Base-by-base conservation (phyloP, 1,140 invertebrate genomes). In the Aethina tumida region DNA sequence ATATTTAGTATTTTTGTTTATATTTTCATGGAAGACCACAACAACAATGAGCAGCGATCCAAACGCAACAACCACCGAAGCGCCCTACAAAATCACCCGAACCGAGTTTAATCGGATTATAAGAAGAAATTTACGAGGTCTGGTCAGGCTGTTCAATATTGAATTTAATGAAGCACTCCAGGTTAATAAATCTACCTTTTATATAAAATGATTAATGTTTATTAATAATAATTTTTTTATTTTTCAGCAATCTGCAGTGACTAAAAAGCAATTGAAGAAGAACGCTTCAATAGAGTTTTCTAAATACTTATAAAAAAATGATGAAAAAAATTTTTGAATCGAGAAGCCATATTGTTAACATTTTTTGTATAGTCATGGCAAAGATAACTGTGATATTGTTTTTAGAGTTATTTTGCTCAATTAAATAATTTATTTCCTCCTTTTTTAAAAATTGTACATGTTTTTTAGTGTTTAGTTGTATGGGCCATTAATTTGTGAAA, bases 141-240 rank as follows among this genome's bases (percentile, higher is more conserved):
- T 71, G 2, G 48, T 64, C 3, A 45, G 62, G 33, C 46, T 71
- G 0, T 71, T 67, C 26, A 68, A 69, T 24, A 59, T 70, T 20
- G 69, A 71, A 40, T 64, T 67, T 56, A 47, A 52, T n/a, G 65
- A 69, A 37, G 68, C 69, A 5, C 31, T 67, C 5, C 63, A 65
- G 42, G 68, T 71, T 49, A 62, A 58, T 35, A 31, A 35, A 37
- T 2, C n/a, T 26, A 5, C 14, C n/a, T 26, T 10, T 26, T 2
- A 26, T 26, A 26, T 26, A 5, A 24, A 24, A 22, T 12, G 4
- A 24, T 22, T 5, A 24, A 20, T 4, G 12, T 14, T 1, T 7
- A 29, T 9, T 2, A 7, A 9, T 38, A 17, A 26, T 12, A 33
- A 5, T 14, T 43, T 10, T 6, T 12, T 35, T 41, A 38, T 35